A percentile compares a stretch with the other conserved stretches of the same genome.
Evolutionary conservation across 2,113 vertebrate genomes (phyloP).

Genomic region (Argyrosomus japonicus): DNA sequence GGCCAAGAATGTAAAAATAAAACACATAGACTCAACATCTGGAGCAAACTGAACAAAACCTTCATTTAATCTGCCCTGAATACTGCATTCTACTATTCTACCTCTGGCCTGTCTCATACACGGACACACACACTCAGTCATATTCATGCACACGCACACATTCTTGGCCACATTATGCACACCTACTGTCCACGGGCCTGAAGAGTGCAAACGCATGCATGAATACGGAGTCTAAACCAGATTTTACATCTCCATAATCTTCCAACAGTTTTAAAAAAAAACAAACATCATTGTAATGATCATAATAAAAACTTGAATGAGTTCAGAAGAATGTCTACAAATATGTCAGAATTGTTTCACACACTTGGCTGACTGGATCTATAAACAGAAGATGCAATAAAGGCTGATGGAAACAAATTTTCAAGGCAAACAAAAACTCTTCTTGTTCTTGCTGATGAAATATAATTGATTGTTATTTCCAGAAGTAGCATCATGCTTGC

Average conservation of each 20-base stretch:
- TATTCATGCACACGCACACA: slow-evolving; percentile 23
- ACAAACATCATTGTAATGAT: neutral
- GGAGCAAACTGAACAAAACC: slow-evolving; percentile 98
- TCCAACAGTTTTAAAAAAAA: slow-evolving; percentile 10
- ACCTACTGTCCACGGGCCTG: slow-evolving; percentile 34
- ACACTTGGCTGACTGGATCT: neutral
- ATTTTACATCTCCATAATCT: slow-evolving; percentile 11
- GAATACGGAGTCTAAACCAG: neutral
- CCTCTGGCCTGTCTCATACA: slow-evolving; percentile 86
- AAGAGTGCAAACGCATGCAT: slow-evolving; percentile 41
- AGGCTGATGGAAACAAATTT: neutral
- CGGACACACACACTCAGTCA: slow-evolving; percentile 37
- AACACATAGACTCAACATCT: slow-evolving; percentile 99
- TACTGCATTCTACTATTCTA: slow-evolving; percentile 92
- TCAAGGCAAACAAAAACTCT: neutral
- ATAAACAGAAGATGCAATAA: neutral
- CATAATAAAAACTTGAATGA: neutral
- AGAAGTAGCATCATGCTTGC: neutral
- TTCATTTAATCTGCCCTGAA: slow-evolving; percentile 98
- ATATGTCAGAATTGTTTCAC: neutral
- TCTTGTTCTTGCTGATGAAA: neutral
- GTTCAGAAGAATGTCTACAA: neutral
- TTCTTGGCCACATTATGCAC: slow-evolving; percentile 32
- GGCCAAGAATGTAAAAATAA: slow-evolving; percentile 97
- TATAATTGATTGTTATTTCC: neutral